Evolutionary conservation across 2,888 invertebrate species (phyloP).

Genomic region (Microchrysa polita): DNA sequence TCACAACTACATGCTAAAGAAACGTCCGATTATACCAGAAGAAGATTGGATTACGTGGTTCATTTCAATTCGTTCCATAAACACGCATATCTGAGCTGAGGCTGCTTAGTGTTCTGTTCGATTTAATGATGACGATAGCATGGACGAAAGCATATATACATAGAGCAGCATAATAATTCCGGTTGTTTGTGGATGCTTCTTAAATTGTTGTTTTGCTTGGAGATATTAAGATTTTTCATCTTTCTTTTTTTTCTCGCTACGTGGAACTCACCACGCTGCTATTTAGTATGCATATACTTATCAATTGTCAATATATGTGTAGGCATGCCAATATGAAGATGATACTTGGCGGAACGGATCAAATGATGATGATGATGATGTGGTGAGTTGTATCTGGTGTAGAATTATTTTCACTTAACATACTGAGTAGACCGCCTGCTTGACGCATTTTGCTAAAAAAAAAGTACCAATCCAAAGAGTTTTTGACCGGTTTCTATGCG

Average conservation of each 20-base stretch:
- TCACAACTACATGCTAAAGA: not conserved
- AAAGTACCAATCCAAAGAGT: too few relatives aligned
- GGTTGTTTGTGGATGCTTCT: not conserved
- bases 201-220: not conserved
- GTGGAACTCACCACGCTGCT: not conserved
- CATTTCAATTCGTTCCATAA: not conserved
- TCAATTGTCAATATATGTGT: not conserved
- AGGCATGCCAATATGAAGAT: not conserved
- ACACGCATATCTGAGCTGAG: not conserved
- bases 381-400: not conserved
- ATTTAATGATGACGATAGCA: too few relatives aligned
- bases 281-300: too few relatives aligned
- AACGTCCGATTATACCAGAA: not conserved
- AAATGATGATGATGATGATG: not conserved
- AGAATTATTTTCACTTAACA: too few relatives aligned
- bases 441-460: too few relatives aligned
- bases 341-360: not conserved
- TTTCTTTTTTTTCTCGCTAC: not conserved
- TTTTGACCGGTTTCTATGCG: too few relatives aligned
- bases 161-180: too few relatives aligned
- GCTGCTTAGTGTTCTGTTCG: too few relatives aligned
- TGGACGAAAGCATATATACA: too few relatives aligned
- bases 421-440: too few relatives aligned
- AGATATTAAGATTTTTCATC: not conserved
- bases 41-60: conserved; percentile 8